Conservation (phyloP, 2,888 invertebrate genomes). For the Neocrepidodera transversa region DNA sequence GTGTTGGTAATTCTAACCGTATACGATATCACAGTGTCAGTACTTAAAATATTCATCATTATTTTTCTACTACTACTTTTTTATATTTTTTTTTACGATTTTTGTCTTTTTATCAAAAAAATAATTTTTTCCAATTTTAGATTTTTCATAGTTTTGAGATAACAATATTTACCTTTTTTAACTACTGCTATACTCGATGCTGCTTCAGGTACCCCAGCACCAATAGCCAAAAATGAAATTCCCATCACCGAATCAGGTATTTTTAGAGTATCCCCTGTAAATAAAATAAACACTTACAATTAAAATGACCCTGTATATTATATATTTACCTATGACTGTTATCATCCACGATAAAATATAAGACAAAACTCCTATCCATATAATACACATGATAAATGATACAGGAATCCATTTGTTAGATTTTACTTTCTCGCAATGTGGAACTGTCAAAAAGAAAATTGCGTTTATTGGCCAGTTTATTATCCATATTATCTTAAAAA, state of each 20-base stretch:
- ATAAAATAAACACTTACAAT: neutral
- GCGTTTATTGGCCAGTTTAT: conserved; percentile 22
- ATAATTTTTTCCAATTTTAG: no score
- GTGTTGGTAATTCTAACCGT: no score
- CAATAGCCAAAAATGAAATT: conserved; percentile 23
- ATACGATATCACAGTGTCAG: no score
- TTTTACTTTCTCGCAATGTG: conserved; percentile 12
- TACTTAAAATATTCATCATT: no score
- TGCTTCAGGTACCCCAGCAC: conserved; percentile 23
- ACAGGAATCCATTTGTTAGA: conserved; percentile 21
- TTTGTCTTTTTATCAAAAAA: no score
- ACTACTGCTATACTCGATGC: conserved; percentile 20
- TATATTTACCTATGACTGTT: conserved; percentile 18
- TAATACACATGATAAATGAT: conserved; percentile 16
- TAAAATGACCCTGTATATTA: neutral
- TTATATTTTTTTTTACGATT: no score
- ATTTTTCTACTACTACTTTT: no score
- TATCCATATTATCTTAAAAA: conserved; percentile 14
- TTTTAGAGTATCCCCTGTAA: conserved; percentile 17
- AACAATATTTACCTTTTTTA: conserved; percentile 24
- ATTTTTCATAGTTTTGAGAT: no score
- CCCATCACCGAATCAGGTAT: conserved; percentile 26
- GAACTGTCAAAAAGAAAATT: conserved; percentile 7
- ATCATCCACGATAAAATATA: conserved; percentile 26
- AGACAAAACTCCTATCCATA: conserved; percentile 22